A percentile compares a stretch with the other conserved stretches of the same genome.
Evolutionary conservation across 2,888 invertebrate species (phyloP).

Genomic region (Phaonia tiefii): DNA sequence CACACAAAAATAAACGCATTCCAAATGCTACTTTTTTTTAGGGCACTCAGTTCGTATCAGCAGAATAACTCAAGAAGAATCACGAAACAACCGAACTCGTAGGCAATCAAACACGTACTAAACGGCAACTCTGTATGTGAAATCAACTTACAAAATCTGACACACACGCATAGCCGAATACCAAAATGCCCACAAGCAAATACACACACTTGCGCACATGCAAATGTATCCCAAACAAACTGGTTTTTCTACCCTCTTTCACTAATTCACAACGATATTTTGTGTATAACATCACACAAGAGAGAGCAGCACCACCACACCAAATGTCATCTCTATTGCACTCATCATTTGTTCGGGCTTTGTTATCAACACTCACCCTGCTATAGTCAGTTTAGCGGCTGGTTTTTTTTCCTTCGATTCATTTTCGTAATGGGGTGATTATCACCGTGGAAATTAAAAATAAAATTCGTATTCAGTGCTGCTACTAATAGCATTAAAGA

Average conservation of each 20-base stretch:
- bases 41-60: neutral
- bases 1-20: constrained; percentile 36
- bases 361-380: constrained; percentile 28
- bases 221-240: constrained; percentile 50
- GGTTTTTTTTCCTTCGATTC: constrained; percentile 37
- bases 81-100: constrained; percentile 64
- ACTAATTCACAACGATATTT: neutral
- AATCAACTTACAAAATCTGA: constrained; percentile 30
- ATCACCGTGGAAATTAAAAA: constrained; percentile 44
- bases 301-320: constrained; percentile 15
- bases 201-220: neutral
- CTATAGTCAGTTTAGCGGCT: constrained; percentile 14
- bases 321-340: constrained; percentile 41
- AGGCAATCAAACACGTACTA: constrained; percentile 68
- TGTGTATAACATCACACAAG: constrained; percentile 55
- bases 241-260: constrained; percentile 61
- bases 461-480: constrained; percentile 26
- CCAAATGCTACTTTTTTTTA: constrained; percentile 37
- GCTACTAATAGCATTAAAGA: constrained; percentile 48
- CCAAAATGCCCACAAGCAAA: neutral
- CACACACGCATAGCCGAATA: constrained; percentile 20
- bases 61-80: constrained; percentile 30
- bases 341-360: constrained; percentile 9
- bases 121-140: constrained; percentile 64
- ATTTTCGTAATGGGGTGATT: constrained; percentile 46